Percentiles rank a stretch among this genome's conserved stretches.
Conservation (phyloP, 1,140 invertebrate genomes). For the Ceratina japonica region DNA sequence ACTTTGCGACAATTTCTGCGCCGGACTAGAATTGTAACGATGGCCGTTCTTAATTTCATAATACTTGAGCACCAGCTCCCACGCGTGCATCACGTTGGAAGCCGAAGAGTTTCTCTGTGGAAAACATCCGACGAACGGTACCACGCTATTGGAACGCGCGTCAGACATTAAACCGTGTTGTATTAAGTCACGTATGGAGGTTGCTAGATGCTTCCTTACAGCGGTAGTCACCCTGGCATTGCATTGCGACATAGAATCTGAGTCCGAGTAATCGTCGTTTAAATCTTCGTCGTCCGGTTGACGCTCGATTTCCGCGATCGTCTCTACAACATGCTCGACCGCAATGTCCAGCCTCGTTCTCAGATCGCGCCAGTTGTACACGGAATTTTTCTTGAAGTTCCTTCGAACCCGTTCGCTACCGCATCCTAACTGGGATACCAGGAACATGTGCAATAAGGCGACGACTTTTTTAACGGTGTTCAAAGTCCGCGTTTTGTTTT, state of each 20-base stretch:
- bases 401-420: slow-evolving; percentile 86
- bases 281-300: slow-evolving; percentile 68
- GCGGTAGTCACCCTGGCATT: slow-evolving; percentile 90
- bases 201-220: slow-evolving; percentile 94
- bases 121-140: slow-evolving; percentile 95
- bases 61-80: slow-evolving; percentile 94
- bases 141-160: slow-evolving; percentile 87
- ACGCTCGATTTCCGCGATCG: slow-evolving; percentile 80
- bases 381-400: slow-evolving; percentile 88
- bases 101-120: slow-evolving; percentile 82
- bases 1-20: slow-evolving; percentile 97
- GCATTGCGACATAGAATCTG: slow-evolving; percentile 81
- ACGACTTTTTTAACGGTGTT: slow-evolving; percentile 91
- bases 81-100: slow-evolving; percentile 87
- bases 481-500: slow-evolving; percentile 80
- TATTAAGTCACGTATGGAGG: slow-evolving; percentile 93
- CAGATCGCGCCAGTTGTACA: slow-evolving; percentile 86
- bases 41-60: slow-evolving; percentile 94
- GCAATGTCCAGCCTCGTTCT: slow-evolving; percentile 95
- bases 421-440: slow-evolving; percentile 94
- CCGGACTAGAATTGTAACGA: slow-evolving; percentile 96
- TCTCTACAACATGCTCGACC: slow-evolving; percentile 88
- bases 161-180: slow-evolving; percentile 93
- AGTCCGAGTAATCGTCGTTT: slow-evolving; percentile 83
- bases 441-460: slow-evolving; percentile 94